Percentiles rank a stretch among this genome's conserved stretches.
These are phyloP conservation scores for Neolamprologus multifasciatus DNA, from an alignment of 2,797 vertebrate genomes.

Conservation along the genomic window DNA sequence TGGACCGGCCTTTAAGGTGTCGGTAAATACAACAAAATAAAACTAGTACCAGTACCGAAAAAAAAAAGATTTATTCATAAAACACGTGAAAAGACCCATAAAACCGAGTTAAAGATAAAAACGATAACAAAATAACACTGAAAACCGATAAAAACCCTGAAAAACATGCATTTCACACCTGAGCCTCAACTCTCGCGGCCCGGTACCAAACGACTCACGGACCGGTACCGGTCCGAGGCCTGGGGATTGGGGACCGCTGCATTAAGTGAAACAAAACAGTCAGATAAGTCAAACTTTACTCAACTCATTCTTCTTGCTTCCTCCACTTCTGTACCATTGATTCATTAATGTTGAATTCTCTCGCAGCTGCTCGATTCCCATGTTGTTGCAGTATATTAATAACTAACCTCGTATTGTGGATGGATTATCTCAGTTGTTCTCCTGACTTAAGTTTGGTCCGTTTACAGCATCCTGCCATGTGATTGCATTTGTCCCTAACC, in stretches of 20 bases:
- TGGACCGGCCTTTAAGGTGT: too few relatives aligned
- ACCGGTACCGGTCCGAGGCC: too few relatives aligned
- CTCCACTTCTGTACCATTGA: fast-evolving
- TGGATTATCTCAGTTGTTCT: background rate
- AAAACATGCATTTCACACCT: too few relatives aligned
- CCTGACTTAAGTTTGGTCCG: fast-evolving
- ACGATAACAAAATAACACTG: too few relatives aligned
- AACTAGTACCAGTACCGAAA: too few relatives aligned
- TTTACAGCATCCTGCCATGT: fast-evolving
- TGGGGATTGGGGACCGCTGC: background rate
- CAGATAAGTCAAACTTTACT: background rate
- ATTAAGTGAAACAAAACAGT: background rate
- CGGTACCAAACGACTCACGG: too few relatives aligned
- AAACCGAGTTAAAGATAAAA: too few relatives aligned
- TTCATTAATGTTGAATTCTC: background rate
- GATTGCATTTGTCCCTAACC: background rate
- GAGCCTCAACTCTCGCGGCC: too few relatives aligned
- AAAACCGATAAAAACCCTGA: too few relatives aligned
- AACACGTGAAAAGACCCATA: too few relatives aligned
- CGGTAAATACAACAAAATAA: too few relatives aligned
- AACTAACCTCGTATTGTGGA: background rate
- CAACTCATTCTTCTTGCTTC: fast-evolving
- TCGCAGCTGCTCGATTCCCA: fast-evolving
- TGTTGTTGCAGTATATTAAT: background rate
- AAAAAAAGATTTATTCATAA: too few relatives aligned